These are phyloP conservation scores for Lophius piscatorius DNA, from an alignment of 2,113 vertebrate species.

Conservation along the genomic window DNA sequence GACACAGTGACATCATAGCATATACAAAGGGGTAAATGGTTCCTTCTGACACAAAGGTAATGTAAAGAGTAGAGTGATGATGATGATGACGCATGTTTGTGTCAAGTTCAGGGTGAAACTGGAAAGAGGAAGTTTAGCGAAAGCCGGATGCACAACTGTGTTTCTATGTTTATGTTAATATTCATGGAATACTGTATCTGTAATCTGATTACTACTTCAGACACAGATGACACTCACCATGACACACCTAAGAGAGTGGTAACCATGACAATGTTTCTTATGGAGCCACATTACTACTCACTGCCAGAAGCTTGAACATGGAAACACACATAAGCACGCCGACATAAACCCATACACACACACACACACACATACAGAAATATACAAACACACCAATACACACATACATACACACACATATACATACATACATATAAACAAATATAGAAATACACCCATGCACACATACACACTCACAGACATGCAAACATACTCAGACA, in stretches of 20 bases:
- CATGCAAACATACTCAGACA: background rate
- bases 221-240: conserved; percentile 2
- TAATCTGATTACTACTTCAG: conserved; percentile 1
- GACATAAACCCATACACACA: background rate
- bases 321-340: conserved; percentile 30
- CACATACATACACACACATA: conserved; percentile 18
- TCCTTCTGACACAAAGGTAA: too few species aligned
- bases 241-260: conserved; percentile 12
- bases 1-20: too few species aligned
- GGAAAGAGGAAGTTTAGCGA: background rate
- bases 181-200: background rate
- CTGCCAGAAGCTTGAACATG: conserved; percentile 25
- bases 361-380: too few species aligned
- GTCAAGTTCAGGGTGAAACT: too few species aligned
- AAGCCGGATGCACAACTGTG: background rate
- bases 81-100: too few species aligned
- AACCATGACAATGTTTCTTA: conserved; percentile 37
- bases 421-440: background rate
- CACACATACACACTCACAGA: conserved; percentile 24
- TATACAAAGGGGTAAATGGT: too few species aligned
- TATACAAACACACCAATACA: conserved; percentile 16
- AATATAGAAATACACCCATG: conserved; percentile 2
- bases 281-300: conserved; percentile 17
- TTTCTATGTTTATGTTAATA: background rate
- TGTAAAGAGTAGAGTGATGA: too few species aligned